Conservation (phyloP, 1,140 invertebrate species). For the Drosophila sp. region DNA sequence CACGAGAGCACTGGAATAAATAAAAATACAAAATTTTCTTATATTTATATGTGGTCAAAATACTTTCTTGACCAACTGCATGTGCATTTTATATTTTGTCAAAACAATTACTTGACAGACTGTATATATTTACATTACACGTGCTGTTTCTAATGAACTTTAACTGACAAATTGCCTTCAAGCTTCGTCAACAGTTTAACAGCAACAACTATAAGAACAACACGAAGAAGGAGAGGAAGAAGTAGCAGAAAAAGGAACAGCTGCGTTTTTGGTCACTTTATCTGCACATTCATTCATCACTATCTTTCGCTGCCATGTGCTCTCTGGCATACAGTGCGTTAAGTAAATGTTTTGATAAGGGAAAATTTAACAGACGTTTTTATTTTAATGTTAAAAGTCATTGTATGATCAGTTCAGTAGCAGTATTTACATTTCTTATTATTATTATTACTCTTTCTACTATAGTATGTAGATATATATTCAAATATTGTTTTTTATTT, state of each 20-base stretch:
- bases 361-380: no score
- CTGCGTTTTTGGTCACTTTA: conserved; percentile 48
- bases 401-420: no score
- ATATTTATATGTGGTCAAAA: no score
- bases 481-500: no score
- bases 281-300: conserved; percentile 45
- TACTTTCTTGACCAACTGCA: no score
- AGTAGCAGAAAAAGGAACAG: conserved; percentile 13
- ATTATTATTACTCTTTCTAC: no score
- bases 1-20: no score
- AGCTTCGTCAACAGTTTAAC: conserved; percentile 8
- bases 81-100: not conserved
- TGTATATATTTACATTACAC: not conserved
- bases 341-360: no score
- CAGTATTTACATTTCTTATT: no score
- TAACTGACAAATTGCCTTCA: conserved; percentile 19
- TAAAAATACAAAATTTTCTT: no score
- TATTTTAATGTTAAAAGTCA: no score
- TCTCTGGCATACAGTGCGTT: not conserved
- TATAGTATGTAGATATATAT: no score
- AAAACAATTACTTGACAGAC: not conserved
- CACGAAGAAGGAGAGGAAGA: not conserved
- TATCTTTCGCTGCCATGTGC: conserved; percentile 20
- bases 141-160: conserved; percentile 12
- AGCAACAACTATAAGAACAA: not conserved